These are phyloP conservation scores for Dermochelys coriacea DNA, from an alignment of 2,797 vertebrate genomes.

Conservation along the genomic window DNA sequence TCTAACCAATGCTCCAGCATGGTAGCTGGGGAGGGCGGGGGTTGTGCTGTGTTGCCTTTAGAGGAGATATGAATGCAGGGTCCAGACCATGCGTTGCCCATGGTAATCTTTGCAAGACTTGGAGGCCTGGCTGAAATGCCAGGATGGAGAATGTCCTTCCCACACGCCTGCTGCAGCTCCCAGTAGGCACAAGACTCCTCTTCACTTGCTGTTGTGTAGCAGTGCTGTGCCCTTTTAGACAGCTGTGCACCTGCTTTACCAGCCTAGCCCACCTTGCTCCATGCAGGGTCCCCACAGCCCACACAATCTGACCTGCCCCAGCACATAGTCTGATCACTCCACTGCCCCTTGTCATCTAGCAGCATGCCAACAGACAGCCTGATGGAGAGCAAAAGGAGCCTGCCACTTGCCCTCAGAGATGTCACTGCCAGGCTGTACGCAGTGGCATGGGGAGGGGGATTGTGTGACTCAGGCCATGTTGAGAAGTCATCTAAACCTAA, in stretches of 20 bases:
- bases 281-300: no score
- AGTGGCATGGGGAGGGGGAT: no score
- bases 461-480: background rate
- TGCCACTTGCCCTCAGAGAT: background rate
- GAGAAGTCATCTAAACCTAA: background rate
- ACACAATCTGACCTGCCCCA: background rate
- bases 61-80: background rate
- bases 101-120: background rate
- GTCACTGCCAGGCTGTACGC: background rate
- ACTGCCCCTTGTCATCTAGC: background rate
- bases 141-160: background rate
- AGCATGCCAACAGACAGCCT: background rate
- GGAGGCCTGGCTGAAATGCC: background rate
- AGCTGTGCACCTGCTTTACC: background rate
- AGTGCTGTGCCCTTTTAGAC: background rate
- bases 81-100: no score
- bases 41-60: background rate
- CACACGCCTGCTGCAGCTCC: background rate
- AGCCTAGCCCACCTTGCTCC: background rate
- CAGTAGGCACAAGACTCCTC: background rate
- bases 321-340: background rate
- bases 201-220: no score
- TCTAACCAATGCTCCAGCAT: background rate
- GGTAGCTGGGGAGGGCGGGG: fast-evolving
- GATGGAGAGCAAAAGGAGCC: background rate